Evolutionary conservation across 2,113 vertebrate genomes (phyloP).

Genomic region (Hippolais icterina): DNA sequence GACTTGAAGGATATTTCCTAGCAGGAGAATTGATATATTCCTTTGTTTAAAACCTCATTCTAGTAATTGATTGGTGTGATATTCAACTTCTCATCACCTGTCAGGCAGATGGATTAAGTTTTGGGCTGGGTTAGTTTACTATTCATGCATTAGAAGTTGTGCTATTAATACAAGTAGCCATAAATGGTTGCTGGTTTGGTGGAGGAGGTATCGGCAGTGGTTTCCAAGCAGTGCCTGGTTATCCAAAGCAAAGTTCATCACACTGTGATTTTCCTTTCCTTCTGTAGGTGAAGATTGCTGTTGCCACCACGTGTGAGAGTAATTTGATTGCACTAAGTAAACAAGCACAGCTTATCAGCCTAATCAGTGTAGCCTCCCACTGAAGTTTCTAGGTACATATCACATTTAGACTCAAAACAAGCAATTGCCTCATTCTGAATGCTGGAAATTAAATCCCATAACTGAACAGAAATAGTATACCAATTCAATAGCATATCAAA

Average conservation of each 20-base stretch:
- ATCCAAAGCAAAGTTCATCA: background rate
- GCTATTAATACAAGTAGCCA: rapidly evolving
- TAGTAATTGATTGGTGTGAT: background rate
- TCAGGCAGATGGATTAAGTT: background rate
- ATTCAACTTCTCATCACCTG: background rate
- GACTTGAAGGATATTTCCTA: background rate
- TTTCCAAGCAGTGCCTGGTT: background rate
- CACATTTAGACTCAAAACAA: background rate
- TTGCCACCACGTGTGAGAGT: background rate
- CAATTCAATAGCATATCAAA: background rate
- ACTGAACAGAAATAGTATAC: background rate
- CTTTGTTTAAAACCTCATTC: background rate
- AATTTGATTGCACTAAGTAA: background rate
- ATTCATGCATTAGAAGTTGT: background rate
- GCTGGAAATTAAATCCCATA: background rate
- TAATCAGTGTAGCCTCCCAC: background rate
- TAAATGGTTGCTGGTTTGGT: background rate
- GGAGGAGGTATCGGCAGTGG: background rate
- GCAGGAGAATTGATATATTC: background rate
- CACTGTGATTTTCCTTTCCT: background rate
- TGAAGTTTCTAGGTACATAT: background rate
- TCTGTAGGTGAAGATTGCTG: background rate
- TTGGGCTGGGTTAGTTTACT: background rate
- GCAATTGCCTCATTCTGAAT: background rate
- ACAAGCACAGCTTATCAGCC: background rate